phyloP scores from a whole-genome alignment of 2,888 invertebrate genomes.

The Cybosia mesomella region DNA sequence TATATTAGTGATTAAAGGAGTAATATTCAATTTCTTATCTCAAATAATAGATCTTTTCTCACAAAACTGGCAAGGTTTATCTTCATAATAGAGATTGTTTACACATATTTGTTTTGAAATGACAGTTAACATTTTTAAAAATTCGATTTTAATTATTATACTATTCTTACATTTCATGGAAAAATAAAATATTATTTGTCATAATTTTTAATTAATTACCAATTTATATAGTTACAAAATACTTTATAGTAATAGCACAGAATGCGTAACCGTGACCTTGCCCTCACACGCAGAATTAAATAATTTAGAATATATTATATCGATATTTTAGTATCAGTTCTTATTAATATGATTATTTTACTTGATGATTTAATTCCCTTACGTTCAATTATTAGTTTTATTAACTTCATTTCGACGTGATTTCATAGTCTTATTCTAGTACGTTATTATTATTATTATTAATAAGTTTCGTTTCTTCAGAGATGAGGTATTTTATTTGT shows the following conservation, averaged over 20 bases:
- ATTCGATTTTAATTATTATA: not conserved
- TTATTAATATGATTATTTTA: constrained; percentile 32
- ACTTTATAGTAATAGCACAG: not conserved
- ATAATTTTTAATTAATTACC: not conserved
- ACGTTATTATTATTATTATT: constrained; percentile 31
- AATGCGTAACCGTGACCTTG: not conserved
- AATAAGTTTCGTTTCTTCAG: constrained; percentile 24
- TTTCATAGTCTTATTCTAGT: constrained; percentile 53
- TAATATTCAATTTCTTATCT: constrained; percentile 30
- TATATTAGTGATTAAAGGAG: constrained; percentile 27
- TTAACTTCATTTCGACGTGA: constrained; percentile 56
- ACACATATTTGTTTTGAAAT: not conserved
- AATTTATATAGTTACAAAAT: not conserved
- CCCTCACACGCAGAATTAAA: not conserved
- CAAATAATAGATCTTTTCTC: not conserved
- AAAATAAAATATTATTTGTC: not conserved
- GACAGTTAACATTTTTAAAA: not conserved
- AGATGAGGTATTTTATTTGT: constrained; percentile 20
- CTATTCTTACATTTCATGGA: not conserved
- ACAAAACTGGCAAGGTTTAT: constrained; percentile 2
- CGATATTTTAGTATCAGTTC: not conserved
- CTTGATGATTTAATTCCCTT: constrained; percentile 66
- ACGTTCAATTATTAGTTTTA: constrained; percentile 81
- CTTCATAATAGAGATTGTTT: not conserved
- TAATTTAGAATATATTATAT: not conserved